Percentiles rank a stretch among this genome's conserved stretches.
These are phyloP conservation scores for Nomada goodeniana DNA, from an alignment of 2,888 invertebrate genomes.

Conservation along the genomic window DNA sequence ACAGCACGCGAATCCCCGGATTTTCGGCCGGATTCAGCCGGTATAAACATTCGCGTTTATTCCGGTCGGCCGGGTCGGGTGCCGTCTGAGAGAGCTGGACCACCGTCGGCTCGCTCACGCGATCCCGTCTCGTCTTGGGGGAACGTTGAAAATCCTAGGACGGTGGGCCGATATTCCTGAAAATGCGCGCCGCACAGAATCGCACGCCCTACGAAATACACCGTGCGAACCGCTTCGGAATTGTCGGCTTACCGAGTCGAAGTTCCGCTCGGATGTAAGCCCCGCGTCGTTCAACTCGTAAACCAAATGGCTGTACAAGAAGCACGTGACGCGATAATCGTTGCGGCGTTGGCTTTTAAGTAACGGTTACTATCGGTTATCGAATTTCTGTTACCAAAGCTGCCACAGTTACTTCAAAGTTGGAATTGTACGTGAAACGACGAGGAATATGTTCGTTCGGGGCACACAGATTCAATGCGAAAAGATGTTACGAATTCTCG, in stretches of 20 bases:
- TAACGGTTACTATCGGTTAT: background rate
- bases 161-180: constrained; percentile 49
- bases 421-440: too few relatives aligned
- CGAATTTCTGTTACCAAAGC: background rate
- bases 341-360: background rate
- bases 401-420: background rate
- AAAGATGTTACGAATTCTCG: background rate
- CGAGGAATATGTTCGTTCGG: background rate
- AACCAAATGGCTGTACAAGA: constrained; percentile 33
- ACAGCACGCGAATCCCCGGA: constrained; percentile 15
- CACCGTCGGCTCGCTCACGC: constrained; percentile 48
- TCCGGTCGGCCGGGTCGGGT: constrained; percentile 52
- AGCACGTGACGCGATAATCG: background rate
- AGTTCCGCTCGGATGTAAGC: constrained; percentile 23
- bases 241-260: constrained; percentile 42
- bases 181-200: constrained; percentile 57
- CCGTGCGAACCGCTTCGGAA: constrained; percentile 48
- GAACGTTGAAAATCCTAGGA: constrained; percentile 42
- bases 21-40: constrained; percentile 28
- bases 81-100: constrained; percentile 35
- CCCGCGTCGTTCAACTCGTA: constrained; percentile 31
- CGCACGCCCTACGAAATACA: constrained; percentile 34
- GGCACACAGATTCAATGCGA: background rate
- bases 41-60: constrained; percentile 66
- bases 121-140: constrained; percentile 57